Evolutionary conservation across 1,140 invertebrate genomes (phyloP).

Genomic region (Argopecten irradians): DNA sequence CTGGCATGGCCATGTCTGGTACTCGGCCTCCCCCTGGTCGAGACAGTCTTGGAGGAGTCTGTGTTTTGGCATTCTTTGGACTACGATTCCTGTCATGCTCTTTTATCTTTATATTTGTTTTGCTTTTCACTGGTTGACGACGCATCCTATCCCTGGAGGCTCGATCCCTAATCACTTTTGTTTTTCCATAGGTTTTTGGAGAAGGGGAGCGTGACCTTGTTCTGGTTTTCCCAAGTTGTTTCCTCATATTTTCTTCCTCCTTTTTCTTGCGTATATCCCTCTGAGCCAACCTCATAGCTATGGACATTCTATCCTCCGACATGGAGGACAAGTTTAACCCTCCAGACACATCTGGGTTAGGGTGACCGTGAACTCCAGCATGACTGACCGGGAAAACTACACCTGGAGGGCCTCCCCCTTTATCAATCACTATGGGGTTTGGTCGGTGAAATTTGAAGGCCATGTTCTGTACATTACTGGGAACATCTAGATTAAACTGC

Average conservation of each 20-base stretch:
- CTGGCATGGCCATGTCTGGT: constrained; percentile 47
- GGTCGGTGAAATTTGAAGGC: constrained; percentile 53
- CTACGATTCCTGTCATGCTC: constrained; percentile 55
- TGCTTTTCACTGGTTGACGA: constrained; percentile 24
- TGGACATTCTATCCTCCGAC: constrained; percentile 57
- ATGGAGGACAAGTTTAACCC: constrained; percentile 38
- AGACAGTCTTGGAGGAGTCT: constrained; percentile 56
- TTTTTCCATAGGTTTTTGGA: constrained; percentile 32
- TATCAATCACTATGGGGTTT: constrained; percentile 57
- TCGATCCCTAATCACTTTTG: constrained; percentile 44
- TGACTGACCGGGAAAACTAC: constrained; percentile 6
- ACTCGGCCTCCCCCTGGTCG: constrained; percentile 35
- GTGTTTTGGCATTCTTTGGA: constrained; percentile 48
- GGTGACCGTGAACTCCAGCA: constrained; percentile 2
- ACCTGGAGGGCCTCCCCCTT: constrained; percentile 34
- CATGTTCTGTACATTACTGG: constrained; percentile 52
- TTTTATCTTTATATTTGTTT: constrained; percentile 36
- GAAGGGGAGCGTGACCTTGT: constrained; percentile 39
- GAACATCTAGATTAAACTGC: constrained; percentile 64
- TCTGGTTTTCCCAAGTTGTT: not conserved
- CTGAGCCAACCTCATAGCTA: constrained; percentile 57
- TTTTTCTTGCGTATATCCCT: constrained; percentile 60
- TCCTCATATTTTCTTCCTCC: constrained; percentile 30
- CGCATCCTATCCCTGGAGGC: constrained; percentile 28
- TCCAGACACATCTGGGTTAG: not conserved